Evolutionary conservation across 2,113 vertebrate species (phyloP), one percentile per base, ranked within the genome.

Genomic region (Phalacrocorax carbo): DNA sequence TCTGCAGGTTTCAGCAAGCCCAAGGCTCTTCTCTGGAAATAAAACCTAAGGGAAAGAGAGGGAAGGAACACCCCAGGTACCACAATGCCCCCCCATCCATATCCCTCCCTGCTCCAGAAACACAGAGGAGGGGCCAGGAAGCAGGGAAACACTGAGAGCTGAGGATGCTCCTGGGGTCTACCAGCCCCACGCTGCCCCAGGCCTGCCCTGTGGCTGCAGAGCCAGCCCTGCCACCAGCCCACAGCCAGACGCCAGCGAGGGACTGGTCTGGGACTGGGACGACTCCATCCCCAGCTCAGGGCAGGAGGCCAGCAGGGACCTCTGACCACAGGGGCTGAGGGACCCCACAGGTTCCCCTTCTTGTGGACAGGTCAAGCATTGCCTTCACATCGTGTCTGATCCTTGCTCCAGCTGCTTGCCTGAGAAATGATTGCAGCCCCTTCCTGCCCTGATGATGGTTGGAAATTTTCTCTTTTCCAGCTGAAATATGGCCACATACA

Each of bases 241-340:
- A 2, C 36, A 87, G 29, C 1, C 2, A 0, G 48, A 32, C 1
- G 2, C 25, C 7, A 11, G 32, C 2, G 4, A 68, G 61, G 32
- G 19, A 14, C 16, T 2, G 0, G 4, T 13, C 38, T 68, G 52
- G 25, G n/a, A n/a, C n/a, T n/a, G n/a, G n/a, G n/a, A 40, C 11
- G 26, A 26, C 26, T 81, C 44, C 27, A 30, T 21, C 12, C 54
- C 40, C 13, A 61, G 13, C 10, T 30, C 36, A 70, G 36, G 18
- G 23, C 79, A 64, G 32, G 11, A 36, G 38, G 10, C 27, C 54
- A 64, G 44, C 70, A 78, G 54, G 5, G 22, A 66, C 16, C 8
- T 58, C 62, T 55, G 34, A 9, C 79, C 13, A 10, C 0, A 1
- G 4, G 27, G n/a, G 6, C 62, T 68, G 42, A 42, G 62, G 27